Base-by-base conservation (phyloP, 2,113 vertebrate species). In the Seriola dumerili region DNA sequence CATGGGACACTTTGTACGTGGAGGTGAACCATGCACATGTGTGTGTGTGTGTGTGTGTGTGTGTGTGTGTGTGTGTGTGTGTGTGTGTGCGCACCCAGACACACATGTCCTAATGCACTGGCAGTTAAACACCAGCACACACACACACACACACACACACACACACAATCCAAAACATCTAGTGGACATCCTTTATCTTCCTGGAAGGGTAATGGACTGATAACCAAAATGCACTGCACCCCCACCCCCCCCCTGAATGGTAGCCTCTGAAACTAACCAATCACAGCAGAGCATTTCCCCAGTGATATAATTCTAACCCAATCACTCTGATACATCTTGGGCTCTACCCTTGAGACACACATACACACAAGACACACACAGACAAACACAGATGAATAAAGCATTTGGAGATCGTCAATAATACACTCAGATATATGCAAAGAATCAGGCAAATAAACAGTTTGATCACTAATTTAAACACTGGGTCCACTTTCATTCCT, bases 131-230 rank as follows among this genome's bases (percentile, higher is more conserved):
- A 75, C 48, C 3, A 1, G 32, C 36, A 67, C 76, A 52, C 42
- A 58, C 57, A 44, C 23, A 58, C 23, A 23, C 23, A 23, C 23
- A 77, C 54, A 75, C 48, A 44, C 23, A 58, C 29, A 73, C 75
- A 50, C 46, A 57, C 55, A 48, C 23, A 54, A 19, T 44, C 67
- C 14, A 55, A 83, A 84, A 75, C 79, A 85, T 44, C 23, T 38
- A 79, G 61, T 81, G 72, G 68, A 74, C 46, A 36, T 72, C 62
- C 34, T 82, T 87, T 88, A 88, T 86, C 77, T 76, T 69, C 44
- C 55, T 8, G 46, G 38, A 58, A 55, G 73, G 68, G 63, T 84
- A 87, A 92, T 88, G 80, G 55, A 71, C 78, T 70, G 80, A 89
- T 83, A 81, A 92, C 83, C 67, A 75, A 74, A 87, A 82, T 65